Evolutionary conservation across 2,113 vertebrate species (phyloP).

Genomic region (Sylvietta virens): DNA sequence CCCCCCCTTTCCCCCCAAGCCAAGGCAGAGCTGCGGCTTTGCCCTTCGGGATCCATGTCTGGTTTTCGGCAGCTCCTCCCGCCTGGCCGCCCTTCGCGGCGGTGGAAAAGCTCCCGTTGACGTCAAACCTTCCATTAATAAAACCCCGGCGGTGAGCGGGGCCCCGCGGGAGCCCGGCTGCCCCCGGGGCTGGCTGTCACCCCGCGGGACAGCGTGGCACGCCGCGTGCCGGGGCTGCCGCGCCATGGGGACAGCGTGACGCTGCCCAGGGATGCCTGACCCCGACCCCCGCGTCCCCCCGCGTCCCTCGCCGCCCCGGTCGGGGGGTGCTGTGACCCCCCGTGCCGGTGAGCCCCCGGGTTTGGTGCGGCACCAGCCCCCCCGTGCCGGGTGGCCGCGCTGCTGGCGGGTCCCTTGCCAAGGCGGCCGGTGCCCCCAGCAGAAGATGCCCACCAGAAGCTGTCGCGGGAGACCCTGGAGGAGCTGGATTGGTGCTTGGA

Average conservation of each 20-base stretch:
- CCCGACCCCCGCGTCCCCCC: neutral
- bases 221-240: neutral
- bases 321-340: neutral
- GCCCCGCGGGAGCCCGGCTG: neutral
- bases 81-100: constrained; percentile 26
- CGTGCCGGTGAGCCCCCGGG: accelerated
- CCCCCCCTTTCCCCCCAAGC: neutral
- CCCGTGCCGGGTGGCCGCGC: accelerated
- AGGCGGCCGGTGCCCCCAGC: constrained; percentile 12
- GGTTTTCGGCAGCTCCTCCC: constrained; percentile 34
- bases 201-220: neutral
- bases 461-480: constrained; percentile 87
- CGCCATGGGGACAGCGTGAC: neutral
- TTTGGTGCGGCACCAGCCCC: neutral
- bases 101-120: constrained; percentile 60
- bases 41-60: constrained; percentile 46
- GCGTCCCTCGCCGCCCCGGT: accelerated
- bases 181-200: neutral
- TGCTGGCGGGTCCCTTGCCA: neutral
- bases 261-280: neutral
- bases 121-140: constrained; percentile 68
- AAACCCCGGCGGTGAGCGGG: neutral
- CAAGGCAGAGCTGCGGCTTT: neutral
- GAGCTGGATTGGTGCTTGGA: constrained; percentile 97
- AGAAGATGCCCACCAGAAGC: constrained; percentile 86